Conservation (phyloP, 2,113 vertebrate genomes). For the Tonatia bakeri region DNA sequence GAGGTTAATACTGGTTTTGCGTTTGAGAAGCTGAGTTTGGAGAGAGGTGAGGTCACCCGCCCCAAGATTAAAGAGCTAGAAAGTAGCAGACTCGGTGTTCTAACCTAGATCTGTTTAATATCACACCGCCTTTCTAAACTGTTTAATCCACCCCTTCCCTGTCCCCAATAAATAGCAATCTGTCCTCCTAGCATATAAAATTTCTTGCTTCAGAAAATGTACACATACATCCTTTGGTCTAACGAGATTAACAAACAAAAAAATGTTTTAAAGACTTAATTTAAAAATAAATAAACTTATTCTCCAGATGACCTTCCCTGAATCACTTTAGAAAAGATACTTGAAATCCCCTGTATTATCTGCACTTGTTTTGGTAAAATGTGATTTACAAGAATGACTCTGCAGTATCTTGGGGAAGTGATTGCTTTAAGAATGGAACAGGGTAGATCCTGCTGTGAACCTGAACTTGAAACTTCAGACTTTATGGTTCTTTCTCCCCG, state of each 20-base stretch:
- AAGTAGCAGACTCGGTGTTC: neutral
- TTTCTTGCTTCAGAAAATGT: conserved; percentile 34
- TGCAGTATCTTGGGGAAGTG: neutral
- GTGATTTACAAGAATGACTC: neutral
- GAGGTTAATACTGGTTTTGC: neutral
- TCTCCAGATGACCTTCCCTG: neutral
- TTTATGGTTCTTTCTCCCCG: neutral
- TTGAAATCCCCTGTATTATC: neutral
- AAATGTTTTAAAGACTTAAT: neutral
- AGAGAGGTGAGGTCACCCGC: neutral
- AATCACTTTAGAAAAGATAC: neutral
- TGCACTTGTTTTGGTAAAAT: neutral
- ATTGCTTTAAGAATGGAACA: neutral
- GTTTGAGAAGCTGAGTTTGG: neutral
- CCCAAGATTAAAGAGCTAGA: neutral
- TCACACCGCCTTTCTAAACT: neutral
- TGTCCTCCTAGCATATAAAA: neutral
- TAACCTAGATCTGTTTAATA: neutral
- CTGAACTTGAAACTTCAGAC: neutral
- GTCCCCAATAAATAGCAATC: neutral
- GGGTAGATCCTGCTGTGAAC: neutral
- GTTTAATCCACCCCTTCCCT: no score
- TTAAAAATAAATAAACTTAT: neutral
- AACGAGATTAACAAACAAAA: neutral
- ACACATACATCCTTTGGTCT: neutral